phyloP scores from a whole-genome alignment of 2,888 invertebrate genomes.

The Norana najaformis region DNA sequence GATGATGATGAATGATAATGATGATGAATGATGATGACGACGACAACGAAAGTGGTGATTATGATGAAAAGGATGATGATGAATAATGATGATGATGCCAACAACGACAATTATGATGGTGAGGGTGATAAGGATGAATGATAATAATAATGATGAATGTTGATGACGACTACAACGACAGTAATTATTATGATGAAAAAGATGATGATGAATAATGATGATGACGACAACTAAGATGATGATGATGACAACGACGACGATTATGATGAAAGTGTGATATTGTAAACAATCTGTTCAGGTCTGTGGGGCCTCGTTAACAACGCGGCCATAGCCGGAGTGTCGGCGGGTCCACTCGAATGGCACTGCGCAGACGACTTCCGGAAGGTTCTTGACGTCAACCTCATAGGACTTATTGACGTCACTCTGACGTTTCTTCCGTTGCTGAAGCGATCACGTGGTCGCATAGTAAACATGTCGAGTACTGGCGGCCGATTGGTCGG shows the following conservation, averaged over 20 bases:
- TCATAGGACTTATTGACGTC: constrained; percentile 56
- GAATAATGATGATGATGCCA: not conserved
- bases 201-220: not conserved
- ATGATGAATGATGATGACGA: too few species aligned
- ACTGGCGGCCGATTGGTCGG: constrained; percentile 47
- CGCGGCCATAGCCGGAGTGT: constrained; percentile 50
- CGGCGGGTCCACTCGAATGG: constrained; percentile 56
- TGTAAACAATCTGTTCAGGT: constrained; percentile 41
- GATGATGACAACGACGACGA: not conserved
- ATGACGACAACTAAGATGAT: not conserved
- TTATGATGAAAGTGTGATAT: not conserved
- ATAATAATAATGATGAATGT: not conserved
- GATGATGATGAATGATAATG: not conserved
- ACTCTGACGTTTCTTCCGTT: constrained; percentile 52
- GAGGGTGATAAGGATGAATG: too few species aligned
- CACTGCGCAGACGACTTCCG: constrained; percentile 54
- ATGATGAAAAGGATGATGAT: not conserved
- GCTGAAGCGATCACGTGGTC: constrained; percentile 48
- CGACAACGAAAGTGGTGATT: not conserved
- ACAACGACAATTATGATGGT: too few species aligned
- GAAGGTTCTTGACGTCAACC: constrained; percentile 51
- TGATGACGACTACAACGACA: not conserved
- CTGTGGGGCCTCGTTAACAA: constrained; percentile 58
- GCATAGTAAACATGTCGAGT: constrained; percentile 52
- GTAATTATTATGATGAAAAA: not conserved